Conservation (phyloP, 2,888 invertebrate genomes). For the Ophraella communa region DNA sequence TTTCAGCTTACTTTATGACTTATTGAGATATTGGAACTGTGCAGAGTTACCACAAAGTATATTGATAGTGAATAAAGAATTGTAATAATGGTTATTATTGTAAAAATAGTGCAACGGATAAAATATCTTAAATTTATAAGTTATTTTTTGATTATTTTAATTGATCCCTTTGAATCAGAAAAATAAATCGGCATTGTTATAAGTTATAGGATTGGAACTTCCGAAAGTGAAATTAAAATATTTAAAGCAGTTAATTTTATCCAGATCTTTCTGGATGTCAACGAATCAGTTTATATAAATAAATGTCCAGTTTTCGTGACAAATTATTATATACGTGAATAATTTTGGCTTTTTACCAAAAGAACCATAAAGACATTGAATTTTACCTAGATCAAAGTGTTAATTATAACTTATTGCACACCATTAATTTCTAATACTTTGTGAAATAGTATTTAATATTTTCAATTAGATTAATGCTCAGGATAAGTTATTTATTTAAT, state of each 20-base stretch:
- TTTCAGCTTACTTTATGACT: too few relatives aligned
- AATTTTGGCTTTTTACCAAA: constrained; percentile 3
- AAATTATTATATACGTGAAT: background rate
- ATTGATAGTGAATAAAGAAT: too few relatives aligned
- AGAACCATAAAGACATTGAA: background rate
- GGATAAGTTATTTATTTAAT: too few relatives aligned
- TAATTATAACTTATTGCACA: background rate
- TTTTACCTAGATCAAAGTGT: background rate
- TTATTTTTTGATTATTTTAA: background rate
- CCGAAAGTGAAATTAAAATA: background rate
- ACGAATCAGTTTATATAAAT: background rate
- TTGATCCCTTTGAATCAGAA: background rate
- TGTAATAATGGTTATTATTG: too few relatives aligned
- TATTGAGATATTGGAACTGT: too few relatives aligned
- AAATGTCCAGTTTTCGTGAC: constrained; percentile 3
- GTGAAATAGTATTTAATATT: too few relatives aligned
- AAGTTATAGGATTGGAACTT: background rate
- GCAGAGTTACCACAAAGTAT: too few relatives aligned
- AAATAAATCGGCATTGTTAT: background rate
- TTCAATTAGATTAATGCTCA: too few relatives aligned
- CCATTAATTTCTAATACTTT: too few relatives aligned
- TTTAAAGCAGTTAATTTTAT: background rate
- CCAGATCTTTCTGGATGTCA: background rate
- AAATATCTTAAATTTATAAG: too few relatives aligned
- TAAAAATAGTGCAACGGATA: too few relatives aligned